A percentile compares a stretch with the other conserved stretches of the same genome.
These are phyloP conservation scores for Leptocoma aspasia DNA, from an alignment of 2,113 vertebrate species.

Conservation along the genomic window DNA sequence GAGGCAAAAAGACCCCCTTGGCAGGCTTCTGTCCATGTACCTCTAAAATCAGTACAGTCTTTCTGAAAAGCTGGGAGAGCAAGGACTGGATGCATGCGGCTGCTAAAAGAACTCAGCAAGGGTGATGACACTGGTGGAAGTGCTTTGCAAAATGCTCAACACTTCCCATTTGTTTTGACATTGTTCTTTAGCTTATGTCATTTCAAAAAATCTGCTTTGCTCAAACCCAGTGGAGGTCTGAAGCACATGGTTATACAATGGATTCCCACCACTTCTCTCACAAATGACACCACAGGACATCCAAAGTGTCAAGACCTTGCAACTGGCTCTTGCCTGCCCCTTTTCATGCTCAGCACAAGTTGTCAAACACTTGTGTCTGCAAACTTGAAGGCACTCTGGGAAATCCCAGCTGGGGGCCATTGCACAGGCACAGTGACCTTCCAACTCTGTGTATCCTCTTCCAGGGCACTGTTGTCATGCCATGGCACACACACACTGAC, in stretches of 20 bases:
- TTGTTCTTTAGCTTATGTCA: background rate
- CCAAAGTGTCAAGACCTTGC: background rate
- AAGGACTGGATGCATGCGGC: background rate
- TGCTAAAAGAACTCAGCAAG: background rate
- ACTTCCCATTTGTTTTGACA: background rate
- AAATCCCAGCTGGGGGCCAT: background rate
- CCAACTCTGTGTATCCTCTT: background rate
- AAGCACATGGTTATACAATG: background rate
- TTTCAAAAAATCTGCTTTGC: background rate
- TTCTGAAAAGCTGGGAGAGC: background rate
- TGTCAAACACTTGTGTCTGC: background rate
- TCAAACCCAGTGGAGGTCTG: background rate
- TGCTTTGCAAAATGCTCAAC: background rate
- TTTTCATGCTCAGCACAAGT: background rate
- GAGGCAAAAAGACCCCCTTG: background rate
- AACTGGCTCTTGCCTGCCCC: background rate
- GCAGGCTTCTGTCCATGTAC: background rate
- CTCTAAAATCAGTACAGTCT: background rate
- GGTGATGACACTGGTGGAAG: background rate
- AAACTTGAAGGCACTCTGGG: background rate
- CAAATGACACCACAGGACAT: background rate
- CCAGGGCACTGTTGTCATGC: background rate
- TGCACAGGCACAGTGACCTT: background rate
- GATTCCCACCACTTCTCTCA: background rate
- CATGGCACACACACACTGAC: accelerated